These are phyloP conservation scores for Telenomus remus DNA, from an alignment of 1,140 invertebrate species.

Conservation along the genomic window DNA sequence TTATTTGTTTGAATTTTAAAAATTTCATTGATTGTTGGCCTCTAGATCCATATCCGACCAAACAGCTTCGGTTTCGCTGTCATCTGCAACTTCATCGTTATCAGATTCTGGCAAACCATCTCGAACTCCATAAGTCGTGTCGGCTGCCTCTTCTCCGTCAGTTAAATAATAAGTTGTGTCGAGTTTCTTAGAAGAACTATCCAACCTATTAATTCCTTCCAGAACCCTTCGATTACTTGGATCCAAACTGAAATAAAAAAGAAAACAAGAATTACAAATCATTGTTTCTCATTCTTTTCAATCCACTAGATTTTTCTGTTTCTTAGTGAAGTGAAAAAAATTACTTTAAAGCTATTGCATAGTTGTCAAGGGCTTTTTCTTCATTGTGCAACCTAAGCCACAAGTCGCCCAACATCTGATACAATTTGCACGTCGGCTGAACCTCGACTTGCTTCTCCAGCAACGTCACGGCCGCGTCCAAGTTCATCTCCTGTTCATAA, in stretches of 20 bases:
- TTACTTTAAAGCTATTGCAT: constrained; percentile 82
- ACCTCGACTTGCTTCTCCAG: constrained; percentile 79
- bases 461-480: constrained; percentile 78
- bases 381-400: constrained; percentile 77
- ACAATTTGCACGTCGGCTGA: constrained; percentile 80
- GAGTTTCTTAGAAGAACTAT: constrained; percentile 77
- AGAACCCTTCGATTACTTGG: constrained; percentile 81
- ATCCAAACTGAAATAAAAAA: constrained; percentile 76
- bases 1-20: constrained; percentile 1
- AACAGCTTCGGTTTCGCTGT: constrained; percentile 79
- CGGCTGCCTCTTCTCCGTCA: constrained; percentile 76
- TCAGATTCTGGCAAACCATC: constrained; percentile 75
- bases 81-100: constrained; percentile 76
- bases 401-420: constrained; percentile 84
- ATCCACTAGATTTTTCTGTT: neutral
- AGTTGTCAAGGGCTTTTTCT: constrained; percentile 84
- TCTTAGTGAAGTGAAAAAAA: neutral
- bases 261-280: neutral
- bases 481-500: constrained; percentile 78
- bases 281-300: neutral
- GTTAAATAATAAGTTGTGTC: constrained; percentile 77
- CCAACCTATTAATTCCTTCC: constrained; percentile 82
- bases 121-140: constrained; percentile 78
- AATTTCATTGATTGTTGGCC: constrained; percentile 72
- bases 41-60: constrained; percentile 79